phyloP scores from a whole-genome alignment of 30 jellyfish, hydroid and myxozoan species.

The Cassiopea xamachana region DNA sequence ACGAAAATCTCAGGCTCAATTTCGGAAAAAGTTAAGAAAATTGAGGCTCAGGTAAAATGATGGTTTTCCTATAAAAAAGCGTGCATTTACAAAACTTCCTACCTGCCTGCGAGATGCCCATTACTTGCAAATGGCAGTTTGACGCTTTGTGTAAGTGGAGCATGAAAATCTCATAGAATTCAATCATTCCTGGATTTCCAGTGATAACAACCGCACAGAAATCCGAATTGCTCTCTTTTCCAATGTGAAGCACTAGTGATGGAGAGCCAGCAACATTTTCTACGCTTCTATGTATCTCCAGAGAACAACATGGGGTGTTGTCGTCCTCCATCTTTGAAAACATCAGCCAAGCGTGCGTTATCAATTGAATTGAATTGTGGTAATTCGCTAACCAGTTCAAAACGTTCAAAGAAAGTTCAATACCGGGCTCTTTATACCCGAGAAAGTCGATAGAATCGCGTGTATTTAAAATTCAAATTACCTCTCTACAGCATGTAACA shows the following conservation, averaged over 20 bases:
- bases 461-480: too few species aligned
- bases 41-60: too few species aligned
- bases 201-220: constrained; percentile 79
- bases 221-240: constrained; percentile 49
- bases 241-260: constrained; percentile 49
- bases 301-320: constrained; percentile 40
- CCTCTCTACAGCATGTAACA: too few species aligned
- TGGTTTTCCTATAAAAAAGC: too few species aligned
- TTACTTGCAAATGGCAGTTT: constrained; percentile 52
- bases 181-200: constrained; percentile 92
- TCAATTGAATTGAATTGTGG: background rate
- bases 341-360: background rate
- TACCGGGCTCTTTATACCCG: too few species aligned
- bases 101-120: constrained; percentile 88
- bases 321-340: constrained; percentile 19
- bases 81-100: background rate
- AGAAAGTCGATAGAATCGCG: too few species aligned
- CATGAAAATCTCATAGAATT: constrained; percentile 83
- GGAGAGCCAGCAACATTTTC: constrained; percentile 65
- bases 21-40: too few species aligned
- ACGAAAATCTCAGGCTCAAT: too few species aligned
- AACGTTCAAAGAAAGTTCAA: too few species aligned
- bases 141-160: constrained; percentile 49
- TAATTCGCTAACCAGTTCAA: too few species aligned
- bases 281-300: constrained; percentile 62